A percentile compares a stretch with the other conserved stretches of the same genome.
phyloP scores from a whole-genome alignment of 1,140 invertebrate species.

The Samia ricini region DNA sequence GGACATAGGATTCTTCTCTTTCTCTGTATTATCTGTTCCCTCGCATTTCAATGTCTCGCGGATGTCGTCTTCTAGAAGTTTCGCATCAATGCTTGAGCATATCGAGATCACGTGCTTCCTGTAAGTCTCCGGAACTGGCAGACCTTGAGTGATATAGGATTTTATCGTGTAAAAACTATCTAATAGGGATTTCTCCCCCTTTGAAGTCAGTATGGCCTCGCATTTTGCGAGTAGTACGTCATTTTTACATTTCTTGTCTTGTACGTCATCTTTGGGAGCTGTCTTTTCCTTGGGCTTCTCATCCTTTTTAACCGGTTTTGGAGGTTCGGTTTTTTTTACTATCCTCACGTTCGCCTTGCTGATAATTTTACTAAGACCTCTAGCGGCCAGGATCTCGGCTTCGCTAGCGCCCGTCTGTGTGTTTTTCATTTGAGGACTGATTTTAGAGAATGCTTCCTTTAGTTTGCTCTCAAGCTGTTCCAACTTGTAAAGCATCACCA shows the following conservation, averaged over 20 bases:
- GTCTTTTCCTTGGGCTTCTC: conserved; percentile 31
- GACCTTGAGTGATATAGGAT: conserved; percentile 57
- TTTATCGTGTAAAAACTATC: conserved; percentile 67
- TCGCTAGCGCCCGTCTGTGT: conserved; percentile 51
- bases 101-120: conserved; percentile 64
- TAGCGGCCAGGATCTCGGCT: conserved; percentile 68
- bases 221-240: conserved; percentile 55
- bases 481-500: conserved; percentile 63
- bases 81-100: conserved; percentile 57
- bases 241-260: conserved; percentile 47
- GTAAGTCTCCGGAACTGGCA: conserved; percentile 59
- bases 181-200: conserved; percentile 58
- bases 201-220: conserved; percentile 56
- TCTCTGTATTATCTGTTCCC: conserved; percentile 16
- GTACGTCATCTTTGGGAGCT: conserved; percentile 18
- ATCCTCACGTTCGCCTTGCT: conserved; percentile 49
- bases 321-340: conserved; percentile 45
- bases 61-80: conserved; percentile 55
- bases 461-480: conserved; percentile 63
- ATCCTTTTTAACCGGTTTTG: conserved; percentile 37
- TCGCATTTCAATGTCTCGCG: conserved; percentile 43
- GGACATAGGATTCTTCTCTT: conserved; percentile 18
- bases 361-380: conserved; percentile 70
- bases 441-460: conserved; percentile 49
- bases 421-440: conserved; percentile 33